Base-by-base conservation (phyloP, 1,140 invertebrate genomes). In the Zaprionus inermis region DNA sequence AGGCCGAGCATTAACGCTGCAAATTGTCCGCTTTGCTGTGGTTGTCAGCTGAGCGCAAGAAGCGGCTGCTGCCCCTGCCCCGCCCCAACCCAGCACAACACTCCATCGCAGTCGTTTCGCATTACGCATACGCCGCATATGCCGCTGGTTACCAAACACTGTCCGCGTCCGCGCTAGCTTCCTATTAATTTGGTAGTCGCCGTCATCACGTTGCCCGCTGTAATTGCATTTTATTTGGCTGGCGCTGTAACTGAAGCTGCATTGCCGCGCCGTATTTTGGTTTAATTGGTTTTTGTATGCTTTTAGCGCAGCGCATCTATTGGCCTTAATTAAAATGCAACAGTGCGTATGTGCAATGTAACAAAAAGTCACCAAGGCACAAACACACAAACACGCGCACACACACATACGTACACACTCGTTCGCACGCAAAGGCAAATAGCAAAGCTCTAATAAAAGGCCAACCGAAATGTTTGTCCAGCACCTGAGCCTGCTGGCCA, bases 1-100 rank as follows among this genome's bases (percentile, higher is more conserved):
- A 65, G 71, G 68, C 65, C 63, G 79, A 70, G 77, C 84, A 88
- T 89, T 89, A 89, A 84, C 72, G 84, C 80, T 89, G 84, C 84
- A 88, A 88, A 88, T 88, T 88, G 84, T 88, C 68, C 76, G 85
- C 81, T 89, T 89, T 89, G 84, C 81, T 89, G 84, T 49, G 84
- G 80, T 79, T 78, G 54, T 54, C 55, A 72, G 36, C 52, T 52
- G 68, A 67, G 55, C 70, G 60, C 61, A 63, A 49, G 22, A 18
- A 44, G 11, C 46, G 30, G 18, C 24, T 34, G 46, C 38, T n/a
- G 56, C 44, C 18, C 16, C 9, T 20, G 7, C 30, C 0, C 30
- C 10, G 6, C 16, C 2, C 24, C 5, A 3, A 4, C 22, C 22
- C 22, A 1, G 4, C 22, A 3, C 24, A 28, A 5, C 24, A 28